Base-by-base conservation (phyloP, 2,113 vertebrate genomes). In the Centropus unirufus region DNA sequence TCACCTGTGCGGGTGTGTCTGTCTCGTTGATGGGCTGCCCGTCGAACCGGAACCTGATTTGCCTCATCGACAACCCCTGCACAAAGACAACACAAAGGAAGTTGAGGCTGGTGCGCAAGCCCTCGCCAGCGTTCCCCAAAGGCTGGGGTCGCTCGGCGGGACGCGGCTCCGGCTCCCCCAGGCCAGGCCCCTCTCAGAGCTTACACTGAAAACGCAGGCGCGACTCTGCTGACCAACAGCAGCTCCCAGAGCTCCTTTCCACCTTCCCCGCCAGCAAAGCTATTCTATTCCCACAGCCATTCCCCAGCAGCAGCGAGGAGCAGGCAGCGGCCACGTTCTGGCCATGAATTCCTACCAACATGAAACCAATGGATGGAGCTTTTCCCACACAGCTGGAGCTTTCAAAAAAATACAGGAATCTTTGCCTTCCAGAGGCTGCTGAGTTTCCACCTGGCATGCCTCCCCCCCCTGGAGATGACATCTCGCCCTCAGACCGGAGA, bases 41-140 rank as follows among this genome's bases (percentile, higher is more conserved):
- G 90, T 99, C 99, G 96, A 99, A 99, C 97, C 99, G 98, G 98
- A 99, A 99, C 95, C 99, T 98, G 98, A 99, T 99, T 98, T 99
- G 99, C 97, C 99, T 99, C 98, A 99, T 99, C 79, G 99, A 98
- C 98, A 99, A 98, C 86, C 99, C 99, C 99, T 99, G 94, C 19
- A 97, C 51, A 93, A 95, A 93, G 64, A 94, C 64, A 95, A 97
- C 54, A 93, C 78, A 97, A 89, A 83, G 22, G 55, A 91, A 74
- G 51, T 92, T 92, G 30, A 93, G 87, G 27, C 70, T 80, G 32
- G 9, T 73, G 82, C 49, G 29, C 12, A 79, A 63, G 62, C 4
- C 59, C 63, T 83, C 42, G 5, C 8, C 15, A 29, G 10, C 68
- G 82, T 75, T 64, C 74, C 54, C 62, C 55, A 69, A 52, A 85